Conservation (phyloP, 2,113 vertebrate genomes). For the Lathamus discolor region DNA sequence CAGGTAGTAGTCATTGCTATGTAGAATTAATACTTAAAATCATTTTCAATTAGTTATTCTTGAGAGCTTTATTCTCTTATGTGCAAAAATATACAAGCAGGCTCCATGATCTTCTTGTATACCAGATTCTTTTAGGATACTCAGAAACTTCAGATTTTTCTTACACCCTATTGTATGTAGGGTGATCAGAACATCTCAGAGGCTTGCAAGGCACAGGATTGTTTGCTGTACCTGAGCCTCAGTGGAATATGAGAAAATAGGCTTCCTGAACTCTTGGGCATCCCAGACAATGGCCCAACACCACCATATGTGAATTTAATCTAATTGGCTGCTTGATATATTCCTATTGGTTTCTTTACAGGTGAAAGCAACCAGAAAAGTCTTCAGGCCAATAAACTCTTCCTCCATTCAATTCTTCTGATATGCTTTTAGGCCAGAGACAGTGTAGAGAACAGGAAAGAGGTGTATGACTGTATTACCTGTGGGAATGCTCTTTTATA, state of each 20-base stretch:
- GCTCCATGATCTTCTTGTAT: not conserved
- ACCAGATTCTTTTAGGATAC: not conserved
- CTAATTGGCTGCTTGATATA: not conserved
- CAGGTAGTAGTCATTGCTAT: not conserved
- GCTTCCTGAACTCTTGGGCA: not conserved
- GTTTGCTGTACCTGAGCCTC: not conserved
- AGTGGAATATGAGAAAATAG: not conserved
- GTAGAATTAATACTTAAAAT: not conserved
- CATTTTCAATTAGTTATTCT: not conserved
- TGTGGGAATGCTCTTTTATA: not conserved
- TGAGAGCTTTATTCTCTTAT: not conserved
- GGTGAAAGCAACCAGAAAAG: not conserved
- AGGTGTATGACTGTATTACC: not conserved
- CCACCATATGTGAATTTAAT: not conserved
- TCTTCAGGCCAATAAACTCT: not conserved
- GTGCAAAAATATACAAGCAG: not conserved
- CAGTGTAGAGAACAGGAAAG: not conserved
- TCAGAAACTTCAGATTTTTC: not conserved
- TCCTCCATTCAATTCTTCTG: not conserved
- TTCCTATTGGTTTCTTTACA: not conserved
- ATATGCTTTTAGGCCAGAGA: not conserved
- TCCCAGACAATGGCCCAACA: not conserved
- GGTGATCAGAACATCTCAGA: not conserved
- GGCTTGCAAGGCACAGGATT: not conserved
- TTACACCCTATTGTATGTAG: not conserved